Conservation (phyloP, 92 coral and sea anemone species). For the Nematostella vectensis region DNA sequence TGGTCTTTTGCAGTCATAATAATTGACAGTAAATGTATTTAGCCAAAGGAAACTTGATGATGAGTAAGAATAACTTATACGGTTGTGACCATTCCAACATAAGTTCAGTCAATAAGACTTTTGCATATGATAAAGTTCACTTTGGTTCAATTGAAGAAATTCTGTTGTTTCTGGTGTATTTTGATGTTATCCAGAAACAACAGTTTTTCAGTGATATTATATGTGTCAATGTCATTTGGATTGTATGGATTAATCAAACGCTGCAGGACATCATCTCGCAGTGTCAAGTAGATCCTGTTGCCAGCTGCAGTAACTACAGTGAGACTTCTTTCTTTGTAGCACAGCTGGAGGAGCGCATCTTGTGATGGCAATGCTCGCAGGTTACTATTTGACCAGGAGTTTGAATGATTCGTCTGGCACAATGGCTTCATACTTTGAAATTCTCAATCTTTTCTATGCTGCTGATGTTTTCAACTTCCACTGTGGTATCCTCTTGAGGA, state of each 20-base stretch:
- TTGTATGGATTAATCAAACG: slow-evolving; percentile 8
- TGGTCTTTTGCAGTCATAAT: too few relatives aligned
- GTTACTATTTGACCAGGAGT: slow-evolving; percentile 11
- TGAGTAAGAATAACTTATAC: neutral
- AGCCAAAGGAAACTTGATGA: too few relatives aligned
- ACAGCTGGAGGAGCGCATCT: slow-evolving; percentile 23
- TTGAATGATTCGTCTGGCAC: slow-evolving; percentile 15
- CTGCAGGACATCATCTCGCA: slow-evolving; percentile 14
- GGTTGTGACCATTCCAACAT: neutral
- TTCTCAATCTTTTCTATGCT: slow-evolving; percentile 13
- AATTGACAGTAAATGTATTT: too few relatives aligned
- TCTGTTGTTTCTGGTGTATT: slow-evolving; percentile 16
- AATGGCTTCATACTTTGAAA: slow-evolving; percentile 11
- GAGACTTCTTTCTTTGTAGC: slow-evolving; percentile 2
- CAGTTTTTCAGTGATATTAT: slow-evolving; percentile 14
- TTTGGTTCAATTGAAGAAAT: slow-evolving; percentile 16
- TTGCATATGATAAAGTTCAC: too few relatives aligned
- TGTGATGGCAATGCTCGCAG: slow-evolving; percentile 31
- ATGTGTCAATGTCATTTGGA: slow-evolving; percentile 18
- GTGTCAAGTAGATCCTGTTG: slow-evolving; percentile 8
- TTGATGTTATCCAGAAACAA: slow-evolving; percentile 26
- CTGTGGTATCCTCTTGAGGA: neutral
- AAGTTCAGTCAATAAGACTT: too few relatives aligned
- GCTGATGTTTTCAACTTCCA: neutral
- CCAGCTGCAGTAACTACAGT: slow-evolving; percentile 8